Percentiles rank a stretch among this genome's conserved stretches.
phyloP scores from a whole-genome alignment of 1,140 invertebrate species.

The Xylocopa sonorina region DNA sequence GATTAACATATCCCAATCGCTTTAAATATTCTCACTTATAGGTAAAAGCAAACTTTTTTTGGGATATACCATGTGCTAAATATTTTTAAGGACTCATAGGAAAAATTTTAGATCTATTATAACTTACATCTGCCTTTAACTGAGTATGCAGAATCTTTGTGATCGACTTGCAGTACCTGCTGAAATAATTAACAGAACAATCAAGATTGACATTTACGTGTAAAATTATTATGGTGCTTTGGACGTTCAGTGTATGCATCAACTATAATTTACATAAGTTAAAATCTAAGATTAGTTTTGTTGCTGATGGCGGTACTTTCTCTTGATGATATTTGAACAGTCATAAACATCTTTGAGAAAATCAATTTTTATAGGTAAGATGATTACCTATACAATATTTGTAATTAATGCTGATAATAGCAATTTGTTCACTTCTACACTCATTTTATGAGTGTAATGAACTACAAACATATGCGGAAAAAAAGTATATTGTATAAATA shows the following conservation, averaged over 20 bases:
- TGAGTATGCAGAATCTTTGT: conserved; percentile 58
- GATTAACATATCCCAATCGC: not conserved
- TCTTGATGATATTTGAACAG: conserved; percentile 26
- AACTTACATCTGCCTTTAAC: conserved; percentile 55
- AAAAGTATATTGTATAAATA: conserved; percentile 13
- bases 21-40: conserved; percentile 20
- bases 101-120: conserved; percentile 55
- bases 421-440: conserved; percentile 9
- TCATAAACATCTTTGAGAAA: conserved; percentile 36
- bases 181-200: conserved; percentile 60
- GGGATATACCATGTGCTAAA: conserved; percentile 39
- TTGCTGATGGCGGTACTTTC: conserved; percentile 24
- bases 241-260: conserved; percentile 29
- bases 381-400: conserved; percentile 19
- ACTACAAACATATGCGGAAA: conserved; percentile 16
- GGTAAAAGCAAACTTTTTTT: conserved; percentile 50
- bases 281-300: conserved; percentile 44
- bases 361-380: conserved; percentile 22
- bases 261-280: conserved; percentile 52
- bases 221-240: conserved; percentile 61
- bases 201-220: conserved; percentile 51
- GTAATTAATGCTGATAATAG: not conserved
- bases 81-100: conserved; percentile 51
- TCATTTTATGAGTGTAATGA: conserved; percentile 21
- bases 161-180: conserved; percentile 65